These are phyloP conservation scores for Philaenus spumarius DNA, from an alignment of 1,140 invertebrate species.

Conservation along the genomic window DNA sequence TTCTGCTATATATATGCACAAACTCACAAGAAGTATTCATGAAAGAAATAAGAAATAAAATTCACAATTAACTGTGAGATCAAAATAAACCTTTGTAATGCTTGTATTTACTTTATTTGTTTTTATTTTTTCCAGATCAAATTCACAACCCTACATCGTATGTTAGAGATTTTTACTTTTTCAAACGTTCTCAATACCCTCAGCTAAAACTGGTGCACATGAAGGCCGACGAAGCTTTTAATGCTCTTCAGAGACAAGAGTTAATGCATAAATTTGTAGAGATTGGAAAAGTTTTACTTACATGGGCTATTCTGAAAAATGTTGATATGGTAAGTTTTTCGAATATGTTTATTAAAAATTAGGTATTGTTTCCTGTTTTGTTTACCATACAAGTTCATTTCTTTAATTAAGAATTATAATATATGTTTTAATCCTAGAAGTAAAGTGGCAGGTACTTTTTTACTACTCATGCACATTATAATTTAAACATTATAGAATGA, in stretches of 20 bases:
- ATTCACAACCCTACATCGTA: conserved; percentile 91
- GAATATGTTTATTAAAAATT: not conserved
- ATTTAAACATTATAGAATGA: too few species aligned
- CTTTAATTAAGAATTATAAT: too few species aligned
- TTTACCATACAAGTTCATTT: not conserved
- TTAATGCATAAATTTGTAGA: conserved; percentile 93
- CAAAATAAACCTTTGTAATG: too few species aligned
- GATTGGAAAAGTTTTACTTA: conserved; percentile 88
- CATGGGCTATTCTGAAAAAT: conserved; percentile 85
- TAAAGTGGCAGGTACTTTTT: too few species aligned
- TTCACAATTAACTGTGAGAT: too few species aligned
- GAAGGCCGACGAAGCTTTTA: conserved; percentile 84
- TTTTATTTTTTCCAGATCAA: conserved; percentile 72
- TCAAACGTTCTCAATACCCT: conserved; percentile 96
- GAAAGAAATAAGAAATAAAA: too few species aligned
- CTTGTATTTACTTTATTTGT: too few species aligned
- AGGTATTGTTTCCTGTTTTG: too few species aligned
- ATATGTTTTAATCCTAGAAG: too few species aligned
- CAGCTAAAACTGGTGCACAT: conserved; percentile 93
- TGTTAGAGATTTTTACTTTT: conserved; percentile 97
- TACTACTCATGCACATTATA: too few species aligned
- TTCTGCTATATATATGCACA: too few species aligned
- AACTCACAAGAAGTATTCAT: too few species aligned
- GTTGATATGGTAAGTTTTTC: conserved; percentile 65
- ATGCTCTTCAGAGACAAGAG: conserved; percentile 88